These are phyloP conservation scores for Harlomillsia oculata DNA, from an alignment of 1,140 invertebrate species.

Conservation along the genomic window DNA sequence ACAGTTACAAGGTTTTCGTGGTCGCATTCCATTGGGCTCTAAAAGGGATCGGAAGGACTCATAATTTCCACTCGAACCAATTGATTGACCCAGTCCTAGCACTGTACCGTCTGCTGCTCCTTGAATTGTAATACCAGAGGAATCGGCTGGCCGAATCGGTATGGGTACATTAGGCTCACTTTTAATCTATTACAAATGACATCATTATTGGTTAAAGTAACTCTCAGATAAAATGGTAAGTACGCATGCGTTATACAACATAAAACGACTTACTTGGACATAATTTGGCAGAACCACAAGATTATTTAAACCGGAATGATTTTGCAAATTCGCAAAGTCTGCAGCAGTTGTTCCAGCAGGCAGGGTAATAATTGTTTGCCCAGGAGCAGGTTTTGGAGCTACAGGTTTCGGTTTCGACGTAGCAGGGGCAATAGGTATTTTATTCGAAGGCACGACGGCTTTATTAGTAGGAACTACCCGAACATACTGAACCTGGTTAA, in stretches of 20 bases:
- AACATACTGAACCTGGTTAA: conserved; percentile 22
- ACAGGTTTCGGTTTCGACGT: conserved; percentile 32
- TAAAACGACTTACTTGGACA: conserved; percentile 18
- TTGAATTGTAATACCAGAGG: neutral
- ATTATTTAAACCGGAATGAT: conserved; percentile 21
- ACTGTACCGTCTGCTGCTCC: neutral
- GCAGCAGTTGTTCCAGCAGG: conserved; percentile 15
- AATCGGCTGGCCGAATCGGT: conserved; percentile 27
- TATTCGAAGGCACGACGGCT: conserved; percentile 17
- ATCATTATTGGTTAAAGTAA: neutral
- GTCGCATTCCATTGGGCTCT: conserved; percentile 60
- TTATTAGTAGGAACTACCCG: conserved; percentile 28
- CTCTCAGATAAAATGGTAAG: too few relatives aligned
- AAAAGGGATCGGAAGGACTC: conserved; percentile 39
- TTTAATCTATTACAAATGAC: conserved; percentile 25
- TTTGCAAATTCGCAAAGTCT: conserved; percentile 15
- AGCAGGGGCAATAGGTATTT: conserved; percentile 32
- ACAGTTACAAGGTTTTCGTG: conserved; percentile 94
- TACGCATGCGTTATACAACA: too few relatives aligned
- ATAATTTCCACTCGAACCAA: too few relatives aligned
- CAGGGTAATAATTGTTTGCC: conserved; percentile 30
- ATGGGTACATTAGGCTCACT: conserved; percentile 22
- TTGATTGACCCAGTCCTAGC: neutral
- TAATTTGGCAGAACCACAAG: conserved; percentile 32
- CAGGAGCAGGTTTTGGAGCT: conserved; percentile 26